Percentiles rank a stretch among this genome's conserved stretches.
Evolutionary conservation across 2,113 vertebrate genomes (phyloP).

Genomic region (Gavialis gangeticus): DNA sequence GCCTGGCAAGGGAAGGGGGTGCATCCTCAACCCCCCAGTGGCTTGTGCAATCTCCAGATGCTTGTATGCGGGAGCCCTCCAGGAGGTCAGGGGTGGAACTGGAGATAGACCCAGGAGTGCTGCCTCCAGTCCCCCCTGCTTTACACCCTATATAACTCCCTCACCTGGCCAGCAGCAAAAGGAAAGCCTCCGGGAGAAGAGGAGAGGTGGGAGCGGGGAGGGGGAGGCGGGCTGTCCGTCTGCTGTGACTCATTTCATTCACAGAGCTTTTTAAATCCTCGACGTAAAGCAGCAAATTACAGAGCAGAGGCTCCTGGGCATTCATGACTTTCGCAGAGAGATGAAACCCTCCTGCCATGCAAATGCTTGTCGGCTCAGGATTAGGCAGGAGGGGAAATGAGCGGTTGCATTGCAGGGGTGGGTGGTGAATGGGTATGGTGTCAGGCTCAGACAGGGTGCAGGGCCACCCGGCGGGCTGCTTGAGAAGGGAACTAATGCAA

Average conservation of each 20-base stretch:
- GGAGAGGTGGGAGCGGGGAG: too few species aligned
- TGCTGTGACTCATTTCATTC: not conserved
- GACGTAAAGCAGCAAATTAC: not conserved
- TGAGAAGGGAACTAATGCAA: not conserved
- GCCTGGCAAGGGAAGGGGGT: too few species aligned
- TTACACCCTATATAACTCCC: too few species aligned
- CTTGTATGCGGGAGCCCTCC: too few species aligned
- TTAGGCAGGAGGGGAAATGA: not conserved
- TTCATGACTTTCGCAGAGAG: not conserved
- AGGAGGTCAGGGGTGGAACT: too few species aligned
- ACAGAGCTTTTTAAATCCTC: not conserved
- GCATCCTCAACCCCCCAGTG: too few species aligned
- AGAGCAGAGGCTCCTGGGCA: not conserved
- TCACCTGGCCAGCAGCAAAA: too few species aligned
- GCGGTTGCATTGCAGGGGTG: not conserved
- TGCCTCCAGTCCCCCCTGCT: too few species aligned
- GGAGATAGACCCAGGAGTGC: too few species aligned
- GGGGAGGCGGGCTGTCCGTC: not conserved
- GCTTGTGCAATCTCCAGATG: too few species aligned
- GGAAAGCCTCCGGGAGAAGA: not conserved
- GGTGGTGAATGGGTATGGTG: not conserved
- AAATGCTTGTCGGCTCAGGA: not conserved
- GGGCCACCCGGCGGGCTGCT: not conserved
- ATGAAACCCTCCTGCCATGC: not conserved
- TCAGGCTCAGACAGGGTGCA: not conserved